Evolutionary conservation across 64 coral and sea anemone genomes (phyloP), one percentile per base, ranked within the genome.

Genomic region (Montipora capricornis): DNA sequence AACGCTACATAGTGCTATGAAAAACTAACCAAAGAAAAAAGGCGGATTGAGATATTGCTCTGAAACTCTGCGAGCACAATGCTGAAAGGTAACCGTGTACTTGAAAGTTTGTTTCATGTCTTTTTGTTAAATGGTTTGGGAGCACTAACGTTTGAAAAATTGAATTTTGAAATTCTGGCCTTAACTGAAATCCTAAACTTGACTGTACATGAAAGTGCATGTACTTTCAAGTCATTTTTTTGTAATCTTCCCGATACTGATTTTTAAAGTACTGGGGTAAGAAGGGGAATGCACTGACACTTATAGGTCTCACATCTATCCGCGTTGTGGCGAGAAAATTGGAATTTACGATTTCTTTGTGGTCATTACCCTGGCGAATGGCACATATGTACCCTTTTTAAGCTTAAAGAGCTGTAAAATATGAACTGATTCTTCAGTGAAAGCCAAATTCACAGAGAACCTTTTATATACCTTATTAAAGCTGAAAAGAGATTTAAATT

Each of bases 201-300:
- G 76, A 79, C 76, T 50, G 14, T 45, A 50, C 76, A 79, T 79
- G 76, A 79, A 79, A 79, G 76, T 52, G 49, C 76, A 79, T 79
- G 49, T 79, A 13, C 49, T 79, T 79, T 17, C 76, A 79, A 19
- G 10, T 46, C 19, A 46, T 79, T 79, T 79, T 79, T 46, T 79
- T 17, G 12, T 6, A 79, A 79, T 79, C 46, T 64, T 64, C 60
- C 9, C 60, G 13, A 64, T 12, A 64, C 60, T 12, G 13, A 4
- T 64, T 12, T 64, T 64, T 12, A 64, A 64, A 64, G 0, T 64
- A 64, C 9, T 64, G 60, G 60, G 60, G 60, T 64, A 64, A 64
- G 10, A 64, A 12, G 2, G 60, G 8, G 60, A 64, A 64, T 64
- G 13, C 60, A 64, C 60, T 14, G 60, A 15, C 60, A 64, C 13